phyloP scores from a whole-genome alignment of 2,113 vertebrate genomes.

The Amphilophus citrinellus region DNA sequence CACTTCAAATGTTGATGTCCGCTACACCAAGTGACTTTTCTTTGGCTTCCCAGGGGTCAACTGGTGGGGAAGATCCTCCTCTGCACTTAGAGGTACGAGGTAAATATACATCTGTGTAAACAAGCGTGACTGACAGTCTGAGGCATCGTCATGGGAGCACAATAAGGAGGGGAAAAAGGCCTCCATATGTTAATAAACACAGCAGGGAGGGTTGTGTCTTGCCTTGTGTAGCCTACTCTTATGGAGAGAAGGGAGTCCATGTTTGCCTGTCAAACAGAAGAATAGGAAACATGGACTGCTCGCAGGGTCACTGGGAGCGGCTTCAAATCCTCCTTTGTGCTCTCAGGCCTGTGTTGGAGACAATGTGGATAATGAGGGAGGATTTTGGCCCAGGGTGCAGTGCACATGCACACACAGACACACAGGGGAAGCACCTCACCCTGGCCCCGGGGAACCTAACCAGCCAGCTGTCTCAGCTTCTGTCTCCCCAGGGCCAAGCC shows the following conservation, averaged over 20 bases:
- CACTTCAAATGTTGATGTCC: conserved; percentile 70
- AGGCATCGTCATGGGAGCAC: conserved; percentile 36
- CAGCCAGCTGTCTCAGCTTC: conserved; percentile 68
- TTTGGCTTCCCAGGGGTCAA: conserved; percentile 53
- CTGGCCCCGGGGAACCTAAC: conserved; percentile 46
- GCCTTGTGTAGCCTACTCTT: conserved; percentile 29
- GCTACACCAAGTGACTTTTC: conserved; percentile 54
- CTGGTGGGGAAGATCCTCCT: conserved; percentile 60
- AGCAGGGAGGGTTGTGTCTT: conserved; percentile 33
- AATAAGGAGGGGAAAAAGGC: conserved; percentile 44
- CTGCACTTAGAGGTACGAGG: conserved; percentile 46
- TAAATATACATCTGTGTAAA: conserved; percentile 82
- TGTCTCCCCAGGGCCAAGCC: conserved; percentile 39
- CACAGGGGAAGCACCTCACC: conserved; percentile 58
- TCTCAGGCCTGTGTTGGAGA: conserved; percentile 54
- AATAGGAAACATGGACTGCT: conserved; percentile 52
- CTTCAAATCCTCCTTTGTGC: conserved; percentile 69
- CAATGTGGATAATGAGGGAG: conserved; percentile 72
- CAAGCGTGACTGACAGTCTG: conserved; percentile 66
- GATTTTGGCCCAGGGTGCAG: conserved; percentile 53
- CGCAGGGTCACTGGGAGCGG: conserved; percentile 71
- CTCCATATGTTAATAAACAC: conserved; percentile 59
- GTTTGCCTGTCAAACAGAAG: conserved; percentile 58
- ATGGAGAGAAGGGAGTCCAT: conserved; percentile 30
- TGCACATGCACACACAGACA: conserved; percentile 15